Conservation (phyloP, 1,140 invertebrate species). For the Whitmania pigra region DNA sequence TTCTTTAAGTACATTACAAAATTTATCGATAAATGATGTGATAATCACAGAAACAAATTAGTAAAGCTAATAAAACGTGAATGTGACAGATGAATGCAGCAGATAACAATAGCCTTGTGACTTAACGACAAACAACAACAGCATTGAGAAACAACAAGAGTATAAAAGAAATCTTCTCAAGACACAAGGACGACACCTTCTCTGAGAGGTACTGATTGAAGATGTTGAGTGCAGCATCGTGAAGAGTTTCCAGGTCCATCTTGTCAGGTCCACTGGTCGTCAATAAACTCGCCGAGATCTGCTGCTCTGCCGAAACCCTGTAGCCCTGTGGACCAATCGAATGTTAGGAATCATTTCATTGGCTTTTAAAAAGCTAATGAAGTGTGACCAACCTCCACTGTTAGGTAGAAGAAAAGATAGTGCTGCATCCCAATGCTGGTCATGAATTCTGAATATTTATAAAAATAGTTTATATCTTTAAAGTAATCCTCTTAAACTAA, state of each 20-base stretch:
- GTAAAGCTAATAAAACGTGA: no score
- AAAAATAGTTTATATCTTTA: no score
- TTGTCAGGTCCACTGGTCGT: constrained; percentile 25
- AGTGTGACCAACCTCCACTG: constrained; percentile 53
- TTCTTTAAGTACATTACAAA: no score
- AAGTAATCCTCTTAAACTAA: no score
- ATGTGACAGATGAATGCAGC: no score
- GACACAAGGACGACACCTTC: constrained; percentile 44
- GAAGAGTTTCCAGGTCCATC: constrained; percentile 50
- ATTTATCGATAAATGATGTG: no score
- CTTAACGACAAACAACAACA: no score
- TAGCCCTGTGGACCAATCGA: constrained; percentile 49
- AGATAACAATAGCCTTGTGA: no score
- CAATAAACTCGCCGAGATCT: constrained; percentile 49
- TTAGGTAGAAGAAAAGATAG: constrained; percentile 69
- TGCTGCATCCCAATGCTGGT: constrained; percentile 56
- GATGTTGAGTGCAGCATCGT: constrained; percentile 63
- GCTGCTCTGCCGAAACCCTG: constrained; percentile 62
- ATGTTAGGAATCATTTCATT: not conserved
- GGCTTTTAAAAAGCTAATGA: not conserved
- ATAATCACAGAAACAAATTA: no score
- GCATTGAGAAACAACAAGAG: no score
- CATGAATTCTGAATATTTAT: constrained; percentile 64
- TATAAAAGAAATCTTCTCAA: no score
- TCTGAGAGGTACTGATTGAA: constrained; percentile 70